These are phyloP conservation scores for Drosophila mulleri DNA, from an alignment of 2,888 invertebrate species.

Conservation along the genomic window DNA sequence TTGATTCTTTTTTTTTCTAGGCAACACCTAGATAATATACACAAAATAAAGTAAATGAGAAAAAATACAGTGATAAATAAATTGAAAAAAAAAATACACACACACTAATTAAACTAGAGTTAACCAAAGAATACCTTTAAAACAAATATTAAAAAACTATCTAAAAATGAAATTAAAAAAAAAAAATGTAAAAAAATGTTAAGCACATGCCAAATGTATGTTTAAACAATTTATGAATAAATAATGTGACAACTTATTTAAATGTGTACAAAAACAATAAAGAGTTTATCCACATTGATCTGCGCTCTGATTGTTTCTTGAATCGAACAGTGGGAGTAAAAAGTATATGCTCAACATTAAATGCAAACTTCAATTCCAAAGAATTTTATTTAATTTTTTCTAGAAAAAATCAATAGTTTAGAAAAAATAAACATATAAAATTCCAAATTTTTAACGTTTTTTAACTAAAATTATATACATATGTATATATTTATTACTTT, in stretches of 20 bases:
- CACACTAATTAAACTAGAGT: constrained; percentile 18
- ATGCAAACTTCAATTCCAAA: neutral
- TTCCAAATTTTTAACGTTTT: no score
- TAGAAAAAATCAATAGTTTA: no score
- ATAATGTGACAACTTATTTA: constrained; percentile 38
- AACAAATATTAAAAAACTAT: constrained; percentile 8
- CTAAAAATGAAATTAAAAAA: neutral
- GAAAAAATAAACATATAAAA: no score
- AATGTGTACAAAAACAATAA: constrained; percentile 54
- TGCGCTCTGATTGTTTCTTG: neutral
- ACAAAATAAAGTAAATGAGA: constrained; percentile 16
- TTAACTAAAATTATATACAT: no score
- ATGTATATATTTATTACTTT: no score
- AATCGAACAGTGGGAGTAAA: neutral
- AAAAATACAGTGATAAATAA: constrained; percentile 23
- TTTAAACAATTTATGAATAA: constrained; percentile 28
- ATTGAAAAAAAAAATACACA: constrained; percentile 7
- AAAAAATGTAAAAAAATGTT: constrained; percentile 29
- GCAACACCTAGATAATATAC: constrained; percentile 21
- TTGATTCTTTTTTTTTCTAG: constrained; percentile 26
- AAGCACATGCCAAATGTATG: constrained; percentile 21
- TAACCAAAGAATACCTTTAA: constrained; percentile 27
- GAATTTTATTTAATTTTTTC: no score
- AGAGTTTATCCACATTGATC: constrained; percentile 30
- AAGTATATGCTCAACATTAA: neutral